phyloP scores from a whole-genome alignment of 2,888 invertebrate species.

The Zonitis immaculata region DNA sequence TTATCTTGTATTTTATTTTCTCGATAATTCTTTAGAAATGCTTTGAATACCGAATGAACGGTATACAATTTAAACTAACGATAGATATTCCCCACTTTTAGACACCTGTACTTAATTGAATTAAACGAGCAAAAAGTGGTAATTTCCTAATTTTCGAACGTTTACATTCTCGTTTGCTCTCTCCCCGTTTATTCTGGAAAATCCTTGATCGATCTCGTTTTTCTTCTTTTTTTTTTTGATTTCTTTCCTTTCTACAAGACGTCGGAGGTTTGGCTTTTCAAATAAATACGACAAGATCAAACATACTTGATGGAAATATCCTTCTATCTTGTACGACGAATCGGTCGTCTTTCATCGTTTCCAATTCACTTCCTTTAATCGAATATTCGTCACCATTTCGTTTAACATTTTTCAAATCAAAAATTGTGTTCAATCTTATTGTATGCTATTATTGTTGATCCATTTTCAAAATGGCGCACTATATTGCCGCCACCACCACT shows the following conservation, averaged over 20 bases:
- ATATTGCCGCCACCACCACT: conserved; percentile 24
- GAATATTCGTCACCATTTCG: conserved; percentile 43
- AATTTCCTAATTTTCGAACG: neutral
- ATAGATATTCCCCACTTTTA: too few species aligned
- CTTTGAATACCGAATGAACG: neutral
- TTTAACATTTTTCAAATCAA: conserved; percentile 23
- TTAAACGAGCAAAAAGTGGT: neutral
- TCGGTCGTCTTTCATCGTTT: conserved; percentile 40
- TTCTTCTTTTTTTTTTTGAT: too few species aligned
- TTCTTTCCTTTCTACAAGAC: neutral
- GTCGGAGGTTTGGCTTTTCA: neutral
- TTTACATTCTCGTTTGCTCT: neutral
- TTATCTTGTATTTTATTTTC: neutral
- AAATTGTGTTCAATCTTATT: conserved; percentile 28
- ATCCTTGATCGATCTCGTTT: neutral
- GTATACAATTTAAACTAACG: too few species aligned
- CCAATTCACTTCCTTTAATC: conserved; percentile 44
- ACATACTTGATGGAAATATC: conserved; percentile 41
- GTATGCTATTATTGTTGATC: conserved; percentile 33
- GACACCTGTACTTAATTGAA: neutral
- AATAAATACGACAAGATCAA: conserved; percentile 28
- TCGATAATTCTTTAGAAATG: neutral
- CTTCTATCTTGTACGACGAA: conserved; percentile 25
- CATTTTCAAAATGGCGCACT: conserved; percentile 39
- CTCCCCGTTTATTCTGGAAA: too few species aligned